Evolutionary conservation across 2,113 vertebrate species (phyloP).

Genomic region (Rutilus rutilus): DNA sequence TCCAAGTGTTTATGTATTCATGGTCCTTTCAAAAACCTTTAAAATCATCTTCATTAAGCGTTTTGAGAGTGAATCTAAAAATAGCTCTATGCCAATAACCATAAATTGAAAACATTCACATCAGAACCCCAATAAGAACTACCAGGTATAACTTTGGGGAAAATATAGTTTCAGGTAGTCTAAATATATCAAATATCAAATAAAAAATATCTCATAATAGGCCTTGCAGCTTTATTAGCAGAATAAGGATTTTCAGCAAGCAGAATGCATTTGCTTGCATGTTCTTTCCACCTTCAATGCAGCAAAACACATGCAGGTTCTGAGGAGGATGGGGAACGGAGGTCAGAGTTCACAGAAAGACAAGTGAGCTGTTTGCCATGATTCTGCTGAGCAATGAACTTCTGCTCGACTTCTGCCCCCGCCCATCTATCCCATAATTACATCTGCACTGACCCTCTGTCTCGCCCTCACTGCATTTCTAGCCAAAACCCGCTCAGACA

Average conservation of each 20-base stretch:
- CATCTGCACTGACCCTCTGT: constrained; percentile 45
- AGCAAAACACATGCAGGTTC: neutral
- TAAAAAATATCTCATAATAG: neutral
- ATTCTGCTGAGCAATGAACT: constrained; percentile 68
- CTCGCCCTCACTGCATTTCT: constrained; percentile 32
- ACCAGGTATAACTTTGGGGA: neutral
- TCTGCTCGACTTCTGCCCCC: constrained; percentile 59
- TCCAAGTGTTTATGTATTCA: neutral
- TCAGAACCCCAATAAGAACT: neutral
- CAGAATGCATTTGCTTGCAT: constrained; percentile 36
- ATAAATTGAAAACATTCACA: neutral
- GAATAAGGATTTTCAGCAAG: neutral
- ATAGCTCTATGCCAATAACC: neutral
- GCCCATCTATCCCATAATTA: constrained; percentile 65
- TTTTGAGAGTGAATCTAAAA: no score
- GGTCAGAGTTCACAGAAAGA: constrained; percentile 70
- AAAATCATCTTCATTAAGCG: no score
- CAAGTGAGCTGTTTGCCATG: constrained; percentile 61
- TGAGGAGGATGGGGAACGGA: constrained; percentile 48
- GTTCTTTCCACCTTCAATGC: neutral
- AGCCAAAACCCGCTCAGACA: constrained; percentile 16
- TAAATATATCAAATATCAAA: neutral
- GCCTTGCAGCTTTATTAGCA: neutral
- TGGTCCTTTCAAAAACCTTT: no score
- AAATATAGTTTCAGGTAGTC: neutral